Conservation (phyloP, 64 coral and sea anemone genomes). For the Catalaphyllia jardinei region DNA sequence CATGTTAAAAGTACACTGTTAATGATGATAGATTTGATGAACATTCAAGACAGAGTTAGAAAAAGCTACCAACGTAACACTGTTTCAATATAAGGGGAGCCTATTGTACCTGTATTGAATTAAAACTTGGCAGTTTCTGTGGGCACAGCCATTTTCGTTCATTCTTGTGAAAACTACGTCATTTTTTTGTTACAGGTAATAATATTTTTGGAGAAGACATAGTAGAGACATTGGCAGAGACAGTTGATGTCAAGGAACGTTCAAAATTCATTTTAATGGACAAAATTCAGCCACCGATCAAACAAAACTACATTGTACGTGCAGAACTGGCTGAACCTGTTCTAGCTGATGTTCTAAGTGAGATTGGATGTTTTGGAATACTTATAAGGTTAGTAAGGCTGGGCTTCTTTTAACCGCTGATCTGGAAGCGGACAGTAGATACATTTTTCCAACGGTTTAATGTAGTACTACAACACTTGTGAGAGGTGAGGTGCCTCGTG, state of each 20-base stretch:
- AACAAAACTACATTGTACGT: slow-evolving; percentile 86
- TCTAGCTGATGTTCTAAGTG: slow-evolving; percentile 64
- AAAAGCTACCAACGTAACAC: too few relatives aligned
- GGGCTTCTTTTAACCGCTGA: background rate
- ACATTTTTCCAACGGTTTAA: too few relatives aligned
- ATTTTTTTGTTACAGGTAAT: slow-evolving; percentile 37
- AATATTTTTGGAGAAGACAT: slow-evolving; percentile 90
- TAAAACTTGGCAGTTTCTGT: too few relatives aligned
- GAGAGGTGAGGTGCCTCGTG: too few relatives aligned
- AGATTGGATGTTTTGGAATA: slow-evolving; percentile 78
- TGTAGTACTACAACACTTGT: too few relatives aligned
- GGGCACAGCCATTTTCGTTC: too few relatives aligned
- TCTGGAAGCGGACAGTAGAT: too few relatives aligned
- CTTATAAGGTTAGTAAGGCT: slow-evolving; percentile 60
- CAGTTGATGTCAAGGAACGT: slow-evolving; percentile 50
- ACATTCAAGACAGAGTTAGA: too few relatives aligned
- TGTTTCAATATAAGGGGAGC: too few relatives aligned
- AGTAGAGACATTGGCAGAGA: slow-evolving; percentile 27
- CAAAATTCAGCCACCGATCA: slow-evolving; percentile 57
- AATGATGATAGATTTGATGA: too few relatives aligned
- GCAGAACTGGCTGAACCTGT: slow-evolving; percentile 59
- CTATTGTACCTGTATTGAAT: too few relatives aligned
- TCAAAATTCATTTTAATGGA: slow-evolving; percentile 93
- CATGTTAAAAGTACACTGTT: too few relatives aligned
- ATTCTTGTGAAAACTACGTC: background rate